A percentile compares a stretch with the other conserved stretches of the same genome.
These are phyloP conservation scores for Plodia interpunctella DNA, from an alignment of 1,140 invertebrate species.

Conservation along the genomic window DNA sequence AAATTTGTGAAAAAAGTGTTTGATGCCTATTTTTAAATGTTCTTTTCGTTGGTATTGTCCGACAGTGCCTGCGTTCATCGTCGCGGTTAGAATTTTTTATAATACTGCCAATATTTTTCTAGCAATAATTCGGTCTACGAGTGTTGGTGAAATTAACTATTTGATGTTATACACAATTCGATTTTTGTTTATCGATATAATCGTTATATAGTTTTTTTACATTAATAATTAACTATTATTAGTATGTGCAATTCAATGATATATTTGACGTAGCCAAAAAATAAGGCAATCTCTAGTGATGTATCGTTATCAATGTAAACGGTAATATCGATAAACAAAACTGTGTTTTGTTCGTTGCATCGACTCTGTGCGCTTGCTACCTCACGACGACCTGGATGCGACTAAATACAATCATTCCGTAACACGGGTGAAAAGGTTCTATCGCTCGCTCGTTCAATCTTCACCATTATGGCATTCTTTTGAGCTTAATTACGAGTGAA, in stretches of 20 bases:
- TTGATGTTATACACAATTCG: background rate
- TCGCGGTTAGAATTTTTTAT: background rate
- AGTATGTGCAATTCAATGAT: too few relatives aligned
- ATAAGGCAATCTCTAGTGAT: background rate
- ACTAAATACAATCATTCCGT: conserved; percentile 12
- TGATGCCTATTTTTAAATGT: background rate
- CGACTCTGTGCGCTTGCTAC: conserved; percentile 11
- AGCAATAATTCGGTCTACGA: conserved; percentile 17
- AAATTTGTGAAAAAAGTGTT: background rate
- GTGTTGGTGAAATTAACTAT: background rate
- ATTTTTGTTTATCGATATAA: background rate
- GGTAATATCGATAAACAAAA: background rate
- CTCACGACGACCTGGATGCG: conserved; percentile 6
- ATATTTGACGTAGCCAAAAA: background rate
- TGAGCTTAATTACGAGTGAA: too few relatives aligned
- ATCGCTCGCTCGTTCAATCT: background rate
- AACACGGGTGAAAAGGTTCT: conserved; percentile 11
- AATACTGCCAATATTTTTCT: conserved; percentile 19
- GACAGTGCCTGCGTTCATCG: conserved; percentile 6
- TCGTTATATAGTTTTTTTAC: too few relatives aligned
- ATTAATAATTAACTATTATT: too few relatives aligned
- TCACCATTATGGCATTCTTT: background rate
- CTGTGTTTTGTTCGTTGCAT: background rate
- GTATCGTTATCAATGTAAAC: background rate
- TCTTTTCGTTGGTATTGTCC: conserved; percentile 5